Conservation (phyloP, 1,140 invertebrate species). For the Aphidius ervi region DNA sequence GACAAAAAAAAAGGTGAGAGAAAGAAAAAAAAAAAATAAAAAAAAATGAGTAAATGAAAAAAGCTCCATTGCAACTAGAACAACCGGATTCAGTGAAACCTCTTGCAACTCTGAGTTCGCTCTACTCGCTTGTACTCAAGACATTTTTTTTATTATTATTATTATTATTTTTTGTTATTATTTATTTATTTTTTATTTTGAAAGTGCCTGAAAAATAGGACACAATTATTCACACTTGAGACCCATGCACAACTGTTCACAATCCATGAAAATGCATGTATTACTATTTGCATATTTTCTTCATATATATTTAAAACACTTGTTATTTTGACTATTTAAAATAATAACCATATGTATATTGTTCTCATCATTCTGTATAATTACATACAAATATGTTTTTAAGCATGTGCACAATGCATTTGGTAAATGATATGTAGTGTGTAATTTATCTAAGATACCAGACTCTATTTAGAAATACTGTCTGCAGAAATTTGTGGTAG, state of each 20-base stretch:
- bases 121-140: background rate
- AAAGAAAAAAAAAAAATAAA: constrained; percentile 5
- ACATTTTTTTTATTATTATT: background rate
- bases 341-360: no score
- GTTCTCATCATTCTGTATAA: no score
- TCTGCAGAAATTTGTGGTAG: no score
- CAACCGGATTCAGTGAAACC: constrained; percentile 10
- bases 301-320: no score
- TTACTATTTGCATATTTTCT: constrained; percentile 8
- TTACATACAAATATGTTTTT: no score
- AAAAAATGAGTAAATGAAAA: constrained; percentile 7
- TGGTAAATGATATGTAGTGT: no score
- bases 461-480: no score
- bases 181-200: constrained; percentile 6
- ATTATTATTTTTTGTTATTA: background rate
- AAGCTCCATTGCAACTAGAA: constrained; percentile 11
- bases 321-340: no score
- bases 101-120: background rate
- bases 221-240: constrained; percentile 14
- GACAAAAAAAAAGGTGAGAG: background rate
- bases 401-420: no score
- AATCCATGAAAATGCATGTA: constrained; percentile 13
- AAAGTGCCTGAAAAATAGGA: constrained; percentile 13
- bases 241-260: background rate
- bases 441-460: no score